phyloP scores from a whole-genome alignment of 2,113 vertebrate species.

The Centropus unirufus region DNA sequence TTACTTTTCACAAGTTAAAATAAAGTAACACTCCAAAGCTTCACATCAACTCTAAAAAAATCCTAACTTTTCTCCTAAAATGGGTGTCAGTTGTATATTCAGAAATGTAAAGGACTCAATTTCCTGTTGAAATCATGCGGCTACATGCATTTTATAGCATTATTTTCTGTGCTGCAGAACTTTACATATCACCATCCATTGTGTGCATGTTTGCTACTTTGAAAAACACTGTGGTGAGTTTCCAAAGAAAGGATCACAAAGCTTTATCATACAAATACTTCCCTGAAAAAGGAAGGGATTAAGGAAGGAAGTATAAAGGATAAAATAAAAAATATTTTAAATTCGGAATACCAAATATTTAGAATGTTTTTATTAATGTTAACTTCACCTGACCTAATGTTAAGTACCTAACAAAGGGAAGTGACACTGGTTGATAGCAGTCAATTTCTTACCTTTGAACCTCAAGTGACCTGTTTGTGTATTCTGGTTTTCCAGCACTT shows the following conservation, averaged over 20 bases:
- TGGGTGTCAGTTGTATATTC: background rate
- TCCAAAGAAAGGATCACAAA: background rate
- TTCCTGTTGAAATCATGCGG: background rate
- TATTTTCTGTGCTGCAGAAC: background rate
- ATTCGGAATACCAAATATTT: background rate
- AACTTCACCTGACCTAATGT: background rate
- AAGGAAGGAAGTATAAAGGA: background rate
- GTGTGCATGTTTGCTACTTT: background rate
- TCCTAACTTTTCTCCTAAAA: background rate
- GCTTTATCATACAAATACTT: background rate
- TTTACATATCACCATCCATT: background rate
- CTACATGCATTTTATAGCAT: background rate
- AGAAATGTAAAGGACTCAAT: background rate
- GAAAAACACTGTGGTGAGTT: background rate
- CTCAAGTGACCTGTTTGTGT: background rate
- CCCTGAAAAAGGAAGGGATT: background rate
- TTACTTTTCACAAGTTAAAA: background rate
- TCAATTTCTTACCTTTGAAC: background rate
- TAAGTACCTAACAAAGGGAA: background rate
- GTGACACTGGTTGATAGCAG: background rate
- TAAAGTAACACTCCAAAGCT: background rate
- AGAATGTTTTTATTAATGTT: background rate
- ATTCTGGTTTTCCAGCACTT: conserved; percentile 81
- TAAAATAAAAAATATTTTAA: background rate
- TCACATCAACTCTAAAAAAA: background rate